Percentiles rank a stretch among this genome's conserved stretches.
Evolutionary conservation across 2,113 vertebrate genomes (phyloP).

Genomic region (Trematomus loennbergii): DNA sequence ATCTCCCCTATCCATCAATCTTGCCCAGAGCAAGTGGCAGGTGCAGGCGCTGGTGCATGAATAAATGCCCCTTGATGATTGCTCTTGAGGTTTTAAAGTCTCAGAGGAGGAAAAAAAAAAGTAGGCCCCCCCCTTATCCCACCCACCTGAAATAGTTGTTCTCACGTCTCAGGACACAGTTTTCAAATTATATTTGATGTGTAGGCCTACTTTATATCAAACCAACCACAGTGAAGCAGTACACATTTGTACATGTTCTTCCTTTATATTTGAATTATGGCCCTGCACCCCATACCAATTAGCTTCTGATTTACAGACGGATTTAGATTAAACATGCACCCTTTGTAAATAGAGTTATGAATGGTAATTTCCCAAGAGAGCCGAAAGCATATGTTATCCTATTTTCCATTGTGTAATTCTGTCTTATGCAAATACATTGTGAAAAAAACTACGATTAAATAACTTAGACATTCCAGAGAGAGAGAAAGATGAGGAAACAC

Average conservation of each 20-base stretch:
- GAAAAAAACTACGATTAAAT: constrained; percentile 17
- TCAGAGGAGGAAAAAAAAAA: constrained; percentile 3
- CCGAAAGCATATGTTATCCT: not conserved
- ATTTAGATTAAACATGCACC: constrained; percentile 5
- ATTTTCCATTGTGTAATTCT: constrained; percentile 22
- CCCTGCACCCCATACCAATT: not conserved
- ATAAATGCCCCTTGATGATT: constrained; percentile 75
- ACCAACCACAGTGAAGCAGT: not conserved
- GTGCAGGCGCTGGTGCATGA: constrained; percentile 75
- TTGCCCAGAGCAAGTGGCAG: constrained; percentile 70
- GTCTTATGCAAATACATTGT: constrained; percentile 22
- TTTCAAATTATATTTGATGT: constrained; percentile 23
- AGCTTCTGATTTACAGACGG: constrained; percentile 9
- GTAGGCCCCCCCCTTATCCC: not conserved
- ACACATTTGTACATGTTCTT: not conserved
- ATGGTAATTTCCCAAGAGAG: constrained; percentile 44
- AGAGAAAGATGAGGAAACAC: not conserved
- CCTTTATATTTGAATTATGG: not conserved
- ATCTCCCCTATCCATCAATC: constrained; percentile 72
- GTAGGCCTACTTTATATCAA: constrained; percentile 4
- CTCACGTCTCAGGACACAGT: constrained; percentile 8
- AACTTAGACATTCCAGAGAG: constrained; percentile 14
- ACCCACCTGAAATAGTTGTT: constrained; percentile 41
- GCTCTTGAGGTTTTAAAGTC: constrained; percentile 64
- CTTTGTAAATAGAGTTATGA: constrained; percentile 32